Evolutionary conservation across 2,113 vertebrate genomes (phyloP).

Genomic region (Potamarius usumacintae): DNA sequence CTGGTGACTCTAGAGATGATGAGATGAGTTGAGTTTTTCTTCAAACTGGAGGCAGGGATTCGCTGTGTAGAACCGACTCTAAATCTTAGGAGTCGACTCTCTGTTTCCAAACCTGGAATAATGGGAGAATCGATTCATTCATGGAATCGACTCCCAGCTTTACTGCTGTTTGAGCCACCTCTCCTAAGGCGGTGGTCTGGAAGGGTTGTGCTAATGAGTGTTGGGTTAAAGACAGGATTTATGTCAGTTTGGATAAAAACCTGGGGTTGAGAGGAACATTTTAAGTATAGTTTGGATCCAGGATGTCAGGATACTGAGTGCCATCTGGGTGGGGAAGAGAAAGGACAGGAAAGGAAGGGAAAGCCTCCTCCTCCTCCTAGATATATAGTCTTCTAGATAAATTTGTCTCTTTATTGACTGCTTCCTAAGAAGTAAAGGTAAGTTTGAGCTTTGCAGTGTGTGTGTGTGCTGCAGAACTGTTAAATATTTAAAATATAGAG

Average conservation of each 20-base stretch:
- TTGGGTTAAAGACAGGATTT: background rate
- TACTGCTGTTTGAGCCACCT: constrained; percentile 2
- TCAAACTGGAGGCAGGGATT: too few species aligned
- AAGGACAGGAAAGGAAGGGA: background rate
- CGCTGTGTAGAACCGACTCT: background rate
- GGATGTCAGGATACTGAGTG: background rate
- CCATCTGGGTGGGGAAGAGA: background rate
- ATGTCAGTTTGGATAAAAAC: background rate
- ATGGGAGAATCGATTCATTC: constrained; percentile 2
- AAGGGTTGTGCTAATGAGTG: background rate
- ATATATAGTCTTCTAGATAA: background rate
- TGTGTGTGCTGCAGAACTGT: background rate
- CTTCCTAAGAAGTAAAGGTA: constrained; percentile 2
- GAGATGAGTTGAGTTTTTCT: too few species aligned
- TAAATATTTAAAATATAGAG: too few species aligned
- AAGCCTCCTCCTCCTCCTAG: background rate
- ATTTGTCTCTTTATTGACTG: background rate
- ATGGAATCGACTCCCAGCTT: background rate
- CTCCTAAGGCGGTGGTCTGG: background rate
- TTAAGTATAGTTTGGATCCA: background rate
- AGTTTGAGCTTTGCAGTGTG: background rate
- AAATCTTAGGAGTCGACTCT: background rate
- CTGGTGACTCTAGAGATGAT: too few species aligned
- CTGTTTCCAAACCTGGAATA: background rate
- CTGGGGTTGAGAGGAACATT: background rate